Base-by-base conservation (phyloP, 2,888 invertebrate species). In the Corbicula japonica region DNA sequence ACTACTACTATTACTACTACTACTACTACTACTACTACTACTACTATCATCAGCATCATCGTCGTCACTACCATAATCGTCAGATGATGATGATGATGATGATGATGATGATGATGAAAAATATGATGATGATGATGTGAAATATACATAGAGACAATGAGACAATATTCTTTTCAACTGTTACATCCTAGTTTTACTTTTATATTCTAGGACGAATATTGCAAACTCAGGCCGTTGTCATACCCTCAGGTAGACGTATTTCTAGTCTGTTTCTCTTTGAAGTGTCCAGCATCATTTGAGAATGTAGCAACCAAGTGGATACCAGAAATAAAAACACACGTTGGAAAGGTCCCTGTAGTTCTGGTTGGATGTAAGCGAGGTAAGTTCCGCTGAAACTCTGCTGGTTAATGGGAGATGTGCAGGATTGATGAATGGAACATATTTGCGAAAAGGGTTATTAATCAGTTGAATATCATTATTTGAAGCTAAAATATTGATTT, bases 211-310 rank as follows among this genome's bases (percentile, higher is more conserved):
- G 66, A 65, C 21, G 91, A 91, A 61, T 91, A 91, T 73, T 84
- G 80, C 18, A 75, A 87, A 30, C 84, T 91, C 1, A 74, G 91
- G 50, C 86, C 89, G 46, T 69, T 91, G n/a, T 86, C 88, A 12
- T 91, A 91, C 61, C 89, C 90, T 4, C 88, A 88, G 63, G 88
- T 90, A 21, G 88, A 89, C 60, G 88, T 90, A 8, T 90, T 91
- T 69, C 85, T 91, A 1, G 81, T 89, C 0, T 90, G 90, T 70
- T 91, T 90, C 81, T 89, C 89, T 6, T 84, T 91, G 38, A 87
- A 88, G 21, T 87, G 80, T 76, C 89, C 88, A 4, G 80, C 86
- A n/a, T 90, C 90, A 12, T 82, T 88, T 72, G 86, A 84, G 50
- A 89, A 91, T 69, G 87, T 89, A n/a, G 84, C 86, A 60, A 62